phyloP scores from a whole-genome alignment of 2,797 vertebrate species.

The Furcifer pardalis region DNA sequence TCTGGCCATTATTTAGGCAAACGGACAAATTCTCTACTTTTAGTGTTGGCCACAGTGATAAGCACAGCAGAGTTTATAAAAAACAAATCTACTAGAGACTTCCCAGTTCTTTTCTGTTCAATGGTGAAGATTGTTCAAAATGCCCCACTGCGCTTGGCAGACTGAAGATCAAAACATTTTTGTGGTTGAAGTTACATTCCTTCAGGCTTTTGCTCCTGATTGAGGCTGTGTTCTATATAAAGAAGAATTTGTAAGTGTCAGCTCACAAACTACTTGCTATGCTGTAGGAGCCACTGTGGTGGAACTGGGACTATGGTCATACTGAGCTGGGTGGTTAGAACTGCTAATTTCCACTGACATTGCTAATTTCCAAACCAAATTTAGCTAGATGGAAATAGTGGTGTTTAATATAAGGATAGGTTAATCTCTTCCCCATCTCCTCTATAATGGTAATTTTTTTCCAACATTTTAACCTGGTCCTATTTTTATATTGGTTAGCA shows the following conservation, averaged over 20 bases:
- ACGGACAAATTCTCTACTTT: conserved; percentile 13
- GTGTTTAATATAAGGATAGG: too few species aligned
- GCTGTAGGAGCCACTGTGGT: not conserved
- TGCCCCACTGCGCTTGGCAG: conserved; percentile 1
- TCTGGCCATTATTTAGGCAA: not conserved
- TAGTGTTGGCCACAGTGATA: conserved; percentile 35
- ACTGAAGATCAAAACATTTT: conserved; percentile 11
- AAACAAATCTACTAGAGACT: not conserved
- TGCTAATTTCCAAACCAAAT: not conserved
- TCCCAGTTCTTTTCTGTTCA: conserved; percentile 16
- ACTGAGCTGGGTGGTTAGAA: not conserved
- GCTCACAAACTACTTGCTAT: not conserved
- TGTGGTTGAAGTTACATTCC: not conserved
- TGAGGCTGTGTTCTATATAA: not conserved
- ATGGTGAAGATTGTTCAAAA: not conserved
- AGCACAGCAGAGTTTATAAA: conserved; percentile 6
- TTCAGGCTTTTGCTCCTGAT: not conserved
- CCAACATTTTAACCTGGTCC: too few species aligned
- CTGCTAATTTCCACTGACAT: not conserved
- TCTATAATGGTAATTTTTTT: too few species aligned
- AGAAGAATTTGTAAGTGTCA: not conserved
- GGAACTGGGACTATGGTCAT: too few species aligned
- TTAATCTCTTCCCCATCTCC: not conserved
- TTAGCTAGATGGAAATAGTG: not conserved
- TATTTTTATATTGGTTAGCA: too few species aligned